Evolutionary conservation across 2,797 vertebrate species (phyloP), one percentile per base, ranked within the genome.

Genomic region (Sphaeramia orbicularis): DNA sequence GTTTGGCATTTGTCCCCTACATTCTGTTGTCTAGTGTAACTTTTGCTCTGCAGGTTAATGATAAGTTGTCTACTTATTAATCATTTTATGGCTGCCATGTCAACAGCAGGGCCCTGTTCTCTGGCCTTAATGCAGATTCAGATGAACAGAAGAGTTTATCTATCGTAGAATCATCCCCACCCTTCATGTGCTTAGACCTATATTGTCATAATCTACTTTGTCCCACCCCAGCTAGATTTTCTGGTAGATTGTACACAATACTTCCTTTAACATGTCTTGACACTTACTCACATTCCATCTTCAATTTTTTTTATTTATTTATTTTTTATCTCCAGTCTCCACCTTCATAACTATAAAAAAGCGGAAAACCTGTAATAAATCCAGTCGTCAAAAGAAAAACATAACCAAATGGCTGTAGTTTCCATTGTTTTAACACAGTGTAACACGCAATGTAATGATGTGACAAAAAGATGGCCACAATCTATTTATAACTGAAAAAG

Each of bases 11-110:
- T 18, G 1, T 36, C 7, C 12, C 6, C 19, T 7, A 4, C 10
- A 8, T 0, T 10, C 47, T 36, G 10, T 19, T 38, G 27, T 45
- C 19, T 14, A 18, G 10, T 16, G 48, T 21, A 66, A 6, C 52
- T 9, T 71, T 56, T 50, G 41, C 14, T 71, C 18, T 40, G 18
- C 36, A 76, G 37, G 13, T 74, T 65, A 45, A 56, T 58, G 45
- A 48, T 4, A 32, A 14, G 38, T 44, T 75, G 71, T 78, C 1
- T 79, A 85, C 82, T 78, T 47, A 84, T 86, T 85, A 70, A 79
- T 72, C 13, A 7, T 65, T 86, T 86, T 88, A 91, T 65, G 15
- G 71, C 61, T 30, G 24, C 45, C 30, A 0, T 71, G 64, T 76
- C 63, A 74, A 77, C 58, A 48, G 51, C 19, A 35, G 51, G 21